Evolutionary conservation across 2,113 vertebrate genomes (phyloP).

Genomic region (Syngnathoides biaculeatus): DNA sequence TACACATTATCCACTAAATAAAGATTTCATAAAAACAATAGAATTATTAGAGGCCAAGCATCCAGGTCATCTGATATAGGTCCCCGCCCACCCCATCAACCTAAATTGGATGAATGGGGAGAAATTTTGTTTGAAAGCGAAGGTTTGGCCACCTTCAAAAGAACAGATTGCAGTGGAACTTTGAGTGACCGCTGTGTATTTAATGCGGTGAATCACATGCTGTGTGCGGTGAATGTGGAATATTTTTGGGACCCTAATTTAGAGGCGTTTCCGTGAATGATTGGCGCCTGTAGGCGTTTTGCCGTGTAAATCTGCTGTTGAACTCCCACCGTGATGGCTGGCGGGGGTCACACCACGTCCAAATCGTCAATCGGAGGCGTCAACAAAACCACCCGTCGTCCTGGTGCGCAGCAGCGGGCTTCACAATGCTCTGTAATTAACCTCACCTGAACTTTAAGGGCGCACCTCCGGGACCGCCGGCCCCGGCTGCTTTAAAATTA

Average conservation of each 20-base stretch:
- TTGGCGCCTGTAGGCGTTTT: constrained; percentile 65
- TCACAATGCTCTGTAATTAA: constrained; percentile 76
- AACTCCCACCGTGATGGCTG: constrained; percentile 53
- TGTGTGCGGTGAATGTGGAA: constrained; percentile 4
- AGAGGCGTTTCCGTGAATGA: constrained; percentile 56
- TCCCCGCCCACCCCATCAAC: neutral
- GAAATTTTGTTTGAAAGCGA: neutral
- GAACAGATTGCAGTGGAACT: neutral
- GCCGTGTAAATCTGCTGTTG: constrained; percentile 62
- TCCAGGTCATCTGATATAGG: neutral
- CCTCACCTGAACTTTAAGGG: constrained; percentile 76
- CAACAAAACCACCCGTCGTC: constrained; percentile 52
- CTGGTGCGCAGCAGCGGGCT: constrained; percentile 60
- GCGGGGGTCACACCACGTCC: constrained; percentile 43
- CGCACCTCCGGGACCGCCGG: constrained; percentile 66
- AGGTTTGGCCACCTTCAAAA: neutral
- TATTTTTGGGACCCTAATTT: constrained; percentile 62
- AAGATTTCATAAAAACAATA: too few species aligned
- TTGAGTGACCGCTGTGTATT: neutral
- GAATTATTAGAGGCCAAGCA: too few species aligned
- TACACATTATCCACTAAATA: too few species aligned
- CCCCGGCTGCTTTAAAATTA: constrained; percentile 62
- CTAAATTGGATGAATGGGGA: neutral
- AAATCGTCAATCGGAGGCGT: constrained; percentile 47
- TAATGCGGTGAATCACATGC: neutral